These are phyloP conservation scores for Tenualosa ilisha DNA, from an alignment of 2,797 vertebrate species.

Conservation along the genomic window DNA sequence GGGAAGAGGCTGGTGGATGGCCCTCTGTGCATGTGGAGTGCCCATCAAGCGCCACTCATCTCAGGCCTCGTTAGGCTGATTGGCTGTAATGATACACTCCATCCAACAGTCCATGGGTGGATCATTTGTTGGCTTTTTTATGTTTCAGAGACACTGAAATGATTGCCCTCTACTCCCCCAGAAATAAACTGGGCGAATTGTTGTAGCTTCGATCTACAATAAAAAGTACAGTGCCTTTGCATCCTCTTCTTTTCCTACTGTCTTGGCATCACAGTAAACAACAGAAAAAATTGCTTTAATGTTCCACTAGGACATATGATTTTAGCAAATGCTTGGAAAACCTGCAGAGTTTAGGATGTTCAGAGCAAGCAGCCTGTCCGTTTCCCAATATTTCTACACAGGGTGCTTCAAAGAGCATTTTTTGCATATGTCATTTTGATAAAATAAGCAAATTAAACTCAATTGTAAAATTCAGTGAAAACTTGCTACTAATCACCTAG, in stretches of 20 bases:
- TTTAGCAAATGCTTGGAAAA: neutral
- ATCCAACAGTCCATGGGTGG: slow-evolving; percentile 63
- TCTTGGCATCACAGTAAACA: neutral
- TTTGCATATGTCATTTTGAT: neutral
- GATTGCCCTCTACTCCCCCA: slow-evolving; percentile 56
- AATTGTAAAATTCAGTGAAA: neutral
- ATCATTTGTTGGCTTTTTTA: slow-evolving; percentile 46
- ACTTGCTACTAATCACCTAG: neutral
- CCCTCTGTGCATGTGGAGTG: slow-evolving; percentile 20
- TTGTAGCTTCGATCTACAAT: neutral
- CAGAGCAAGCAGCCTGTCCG: neutral
- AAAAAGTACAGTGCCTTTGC: neutral
- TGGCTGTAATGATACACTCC: slow-evolving; percentile 68
- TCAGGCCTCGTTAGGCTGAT: slow-evolving; percentile 67
- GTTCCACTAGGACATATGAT: neutral
- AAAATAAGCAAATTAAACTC: neutral
- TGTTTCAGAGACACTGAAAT: slow-evolving; percentile 65
- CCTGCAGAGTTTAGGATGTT: neutral
- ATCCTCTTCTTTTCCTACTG: neutral
- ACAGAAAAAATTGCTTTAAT: neutral
- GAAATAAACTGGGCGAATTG: neutral
- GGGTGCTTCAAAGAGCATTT: neutral
- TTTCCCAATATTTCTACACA: neutral
- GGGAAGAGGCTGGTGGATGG: slow-evolving; percentile 29
- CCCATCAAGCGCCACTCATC: slow-evolving; percentile 50